A percentile compares a stretch with the other conserved stretches of the same genome.
These are phyloP conservation scores for Amblyjoppa proteus DNA, from an alignment of 2,888 invertebrate species.

Conservation along the genomic window DNA sequence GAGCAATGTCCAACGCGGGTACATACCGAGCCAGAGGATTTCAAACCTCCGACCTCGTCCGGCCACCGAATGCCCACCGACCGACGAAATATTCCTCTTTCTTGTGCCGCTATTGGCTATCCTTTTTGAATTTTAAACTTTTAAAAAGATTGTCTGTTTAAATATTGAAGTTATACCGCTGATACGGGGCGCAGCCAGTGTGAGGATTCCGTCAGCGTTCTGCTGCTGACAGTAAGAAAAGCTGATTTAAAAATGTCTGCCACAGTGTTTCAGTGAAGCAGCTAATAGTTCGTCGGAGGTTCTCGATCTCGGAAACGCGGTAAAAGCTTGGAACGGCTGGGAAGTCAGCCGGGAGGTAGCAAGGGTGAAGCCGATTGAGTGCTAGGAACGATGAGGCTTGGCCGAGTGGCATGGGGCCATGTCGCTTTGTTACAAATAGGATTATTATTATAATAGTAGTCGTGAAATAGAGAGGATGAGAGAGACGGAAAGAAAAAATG, in stretches of 20 bases:
- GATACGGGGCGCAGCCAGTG: neutral
- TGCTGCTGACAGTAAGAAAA: constrained; percentile 37
- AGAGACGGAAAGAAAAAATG: neutral
- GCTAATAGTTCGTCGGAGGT: neutral
- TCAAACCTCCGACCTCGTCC: constrained; percentile 27
- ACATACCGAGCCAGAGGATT: constrained; percentile 51
- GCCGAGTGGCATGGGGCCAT: constrained; percentile 43
- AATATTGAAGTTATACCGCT: constrained; percentile 68
- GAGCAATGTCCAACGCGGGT: constrained; percentile 74
- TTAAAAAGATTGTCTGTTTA: constrained; percentile 75
- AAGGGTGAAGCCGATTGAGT: constrained; percentile 66
- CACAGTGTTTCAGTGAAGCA: neutral
- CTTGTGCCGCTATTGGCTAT: constrained; percentile 14
- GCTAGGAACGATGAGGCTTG: constrained; percentile 52
- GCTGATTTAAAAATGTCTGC: neutral
- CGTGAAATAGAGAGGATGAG: constrained; percentile 39
- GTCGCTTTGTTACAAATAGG: constrained; percentile 71
- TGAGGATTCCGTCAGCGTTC: constrained; percentile 32
- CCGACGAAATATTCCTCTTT: constrained; percentile 44
- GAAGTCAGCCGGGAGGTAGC: constrained; percentile 24
- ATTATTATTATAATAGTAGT: constrained; percentile 71
- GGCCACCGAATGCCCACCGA: constrained; percentile 34
- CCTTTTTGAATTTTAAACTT: constrained; percentile 74
- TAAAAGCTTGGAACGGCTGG: constrained; percentile 28
- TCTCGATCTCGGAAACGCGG: constrained; percentile 20